Base-by-base conservation (phyloP, 2,888 invertebrate species). In the Acanthosepion pharaonis region DNA sequence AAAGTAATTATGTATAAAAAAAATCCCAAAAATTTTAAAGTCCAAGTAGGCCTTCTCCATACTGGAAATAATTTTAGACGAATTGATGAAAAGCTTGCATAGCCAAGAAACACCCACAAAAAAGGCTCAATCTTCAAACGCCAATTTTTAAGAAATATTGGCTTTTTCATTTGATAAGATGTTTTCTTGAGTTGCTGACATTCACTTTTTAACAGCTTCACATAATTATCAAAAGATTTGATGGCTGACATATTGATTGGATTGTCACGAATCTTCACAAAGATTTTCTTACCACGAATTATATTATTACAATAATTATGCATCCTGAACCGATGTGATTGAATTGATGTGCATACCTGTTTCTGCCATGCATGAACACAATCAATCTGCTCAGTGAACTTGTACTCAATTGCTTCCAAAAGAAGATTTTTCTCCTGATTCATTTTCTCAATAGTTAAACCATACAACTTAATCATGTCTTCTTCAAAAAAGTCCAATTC, bases 71-170 rank as follows among this genome's bases (percentile, higher is more conserved):
- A 53, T 93, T 93, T 53, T 0, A 93, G 11, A n/a, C 48, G n/a
- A 53, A 53, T 5, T n/a, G 49, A n/a, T 93, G 28, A 9, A 93
- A n/a, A 93, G 33, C 33, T 53, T n/a, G 51, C 42, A 51, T 51
- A 51, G 5, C 93, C 93, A 51, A 93, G 28, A 25, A 92, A 92
- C 11, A 51, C 23, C 48, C 92, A 48, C 11, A 92, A 93, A 53
- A 93, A 93, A 18, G 93, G 93, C 18, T 93, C 51, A 49, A 93
- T 53, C 33, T 51, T 93, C 49, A 94, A 42, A 9, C 55, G 94
- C 94, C 64, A 64, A 33, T 15, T 28, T 94, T 94, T 53, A 55
- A 33, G 33, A 28, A 94, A 94, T 64, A 55, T 64, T 6, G 53
- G 49, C 33, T 33, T 94, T 48, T 94, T 64, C 5, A 42, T 0